Evolutionary conservation across 2,888 invertebrate genomes (phyloP).

Genomic region (Acleris laterana): DNA sequence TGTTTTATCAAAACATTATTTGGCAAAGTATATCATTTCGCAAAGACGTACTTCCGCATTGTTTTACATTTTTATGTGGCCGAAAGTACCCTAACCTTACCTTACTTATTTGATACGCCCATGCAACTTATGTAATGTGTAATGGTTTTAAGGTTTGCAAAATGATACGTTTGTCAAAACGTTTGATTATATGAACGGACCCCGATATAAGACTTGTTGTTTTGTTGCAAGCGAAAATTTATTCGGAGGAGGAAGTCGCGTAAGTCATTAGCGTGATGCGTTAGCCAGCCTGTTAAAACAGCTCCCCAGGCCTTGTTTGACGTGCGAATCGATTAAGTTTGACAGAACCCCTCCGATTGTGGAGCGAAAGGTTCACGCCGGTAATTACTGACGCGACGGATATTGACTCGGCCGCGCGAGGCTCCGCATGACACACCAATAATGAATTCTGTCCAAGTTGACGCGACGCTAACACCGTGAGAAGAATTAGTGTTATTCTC

Average conservation of each 20-base stretch:
- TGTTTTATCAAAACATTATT: slow-evolving; percentile 8
- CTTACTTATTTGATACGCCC: too few relatives aligned
- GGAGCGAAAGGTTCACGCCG: slow-evolving; percentile 60
- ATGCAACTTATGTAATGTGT: too few relatives aligned
- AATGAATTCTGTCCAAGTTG: slow-evolving; percentile 77
- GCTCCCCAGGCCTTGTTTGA: slow-evolving; percentile 60
- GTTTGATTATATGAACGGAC: too few relatives aligned
- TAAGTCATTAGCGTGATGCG: slow-evolving; percentile 66
- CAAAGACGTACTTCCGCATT: too few relatives aligned
- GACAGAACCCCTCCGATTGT: slow-evolving; percentile 72
- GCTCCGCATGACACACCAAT: slow-evolving; percentile 66
- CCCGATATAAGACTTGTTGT: slow-evolving; percentile 50
- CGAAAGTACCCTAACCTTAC: too few relatives aligned
- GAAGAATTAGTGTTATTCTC: slow-evolving; percentile 59
- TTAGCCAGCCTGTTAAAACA: slow-evolving; percentile 57
- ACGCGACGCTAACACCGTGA: slow-evolving; percentile 60
- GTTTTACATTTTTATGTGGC: too few relatives aligned
- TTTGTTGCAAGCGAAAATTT: slow-evolving; percentile 53
- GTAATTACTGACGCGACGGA: slow-evolving; percentile 65
- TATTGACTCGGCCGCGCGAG: slow-evolving; percentile 51
- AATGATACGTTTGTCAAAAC: too few relatives aligned
- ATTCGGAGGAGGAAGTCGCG: slow-evolving; percentile 55
- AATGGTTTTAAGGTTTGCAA: too few relatives aligned
- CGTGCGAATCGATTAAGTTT: slow-evolving; percentile 76
- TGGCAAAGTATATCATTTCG: too few relatives aligned